Conservation (phyloP, 2,797 vertebrate species). For the Channa striata region DNA sequence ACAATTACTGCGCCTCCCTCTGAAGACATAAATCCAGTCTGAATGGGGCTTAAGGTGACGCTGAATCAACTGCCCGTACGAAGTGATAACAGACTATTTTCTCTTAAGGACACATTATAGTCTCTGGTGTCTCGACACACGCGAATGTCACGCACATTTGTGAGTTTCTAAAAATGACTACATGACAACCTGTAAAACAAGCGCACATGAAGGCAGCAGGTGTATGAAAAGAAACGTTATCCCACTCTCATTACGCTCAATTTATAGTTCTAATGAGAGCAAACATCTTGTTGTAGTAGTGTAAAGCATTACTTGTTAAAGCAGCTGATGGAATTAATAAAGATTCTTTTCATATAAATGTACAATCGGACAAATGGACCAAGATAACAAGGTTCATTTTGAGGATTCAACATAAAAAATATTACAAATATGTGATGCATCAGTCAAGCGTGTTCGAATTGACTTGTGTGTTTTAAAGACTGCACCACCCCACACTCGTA, state of each 20-base stretch:
- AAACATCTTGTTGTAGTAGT: neutral
- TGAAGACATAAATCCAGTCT: neutral
- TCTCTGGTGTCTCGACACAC: slow-evolving; percentile 11
- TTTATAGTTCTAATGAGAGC: neutral
- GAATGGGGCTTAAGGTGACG: neutral
- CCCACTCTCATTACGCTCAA: too few species aligned
- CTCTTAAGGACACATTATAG: neutral
- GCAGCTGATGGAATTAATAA: neutral
- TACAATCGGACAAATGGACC: neutral
- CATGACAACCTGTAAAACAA: slow-evolving; percentile 36
- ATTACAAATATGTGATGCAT: slow-evolving; percentile 32
- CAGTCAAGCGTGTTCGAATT: slow-evolving; percentile 9
- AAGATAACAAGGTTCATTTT: neutral
- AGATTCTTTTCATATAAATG: neutral
- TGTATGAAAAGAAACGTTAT: neutral
- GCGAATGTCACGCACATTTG: slow-evolving; percentile 15
- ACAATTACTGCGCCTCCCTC: neutral
- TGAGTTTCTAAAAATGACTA: slow-evolving; percentile 6
- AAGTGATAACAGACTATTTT: slow-evolving; percentile 11
- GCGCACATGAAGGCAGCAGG: slow-evolving; percentile 48
- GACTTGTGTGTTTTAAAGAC: neutral
- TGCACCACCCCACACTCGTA: neutral
- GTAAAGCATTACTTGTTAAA: neutral
- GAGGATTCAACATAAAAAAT: slow-evolving; percentile 19
- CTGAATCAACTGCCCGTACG: neutral